These are phyloP conservation scores for Cryptoblepharus egeriae DNA, from an alignment of 2,797 vertebrate genomes.

Conservation along the genomic window DNA sequence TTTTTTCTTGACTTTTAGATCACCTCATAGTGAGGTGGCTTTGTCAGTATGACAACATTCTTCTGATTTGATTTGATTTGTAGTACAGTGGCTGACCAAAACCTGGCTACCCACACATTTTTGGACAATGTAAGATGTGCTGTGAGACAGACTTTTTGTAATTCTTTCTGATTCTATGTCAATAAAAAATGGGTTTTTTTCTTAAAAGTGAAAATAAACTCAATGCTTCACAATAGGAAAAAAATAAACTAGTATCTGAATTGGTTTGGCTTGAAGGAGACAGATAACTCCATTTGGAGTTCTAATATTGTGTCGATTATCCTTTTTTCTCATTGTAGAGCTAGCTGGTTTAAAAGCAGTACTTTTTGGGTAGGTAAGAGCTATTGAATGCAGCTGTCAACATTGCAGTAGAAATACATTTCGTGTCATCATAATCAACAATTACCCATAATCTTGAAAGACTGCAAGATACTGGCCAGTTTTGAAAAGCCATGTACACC, in stretches of 20 bases:
- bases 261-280: constrained; percentile 14
- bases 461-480: neutral
- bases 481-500: constrained; percentile 9
- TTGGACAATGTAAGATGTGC: constrained; percentile 39
- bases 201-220: neutral
- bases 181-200: neutral
- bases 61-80: neutral
- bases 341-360: constrained; percentile 10
- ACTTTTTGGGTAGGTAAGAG: neutral
- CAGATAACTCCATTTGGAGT: neutral
- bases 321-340: constrained; percentile 5
- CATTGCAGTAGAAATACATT: neutral
- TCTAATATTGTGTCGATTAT: neutral
- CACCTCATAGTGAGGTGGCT: neutral
- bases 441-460: constrained; percentile 1
- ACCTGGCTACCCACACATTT: constrained; percentile 29
- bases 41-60: constrained; percentile 39
- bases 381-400: neutral
- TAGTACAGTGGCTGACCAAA: constrained; percentile 27
- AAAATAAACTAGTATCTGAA: neutral
- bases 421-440: neutral
- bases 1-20: constrained; percentile 36
- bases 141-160: constrained; percentile 25
- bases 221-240: neutral
- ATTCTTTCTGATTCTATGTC: constrained; percentile 41